phyloP scores from a whole-genome alignment of 2,797 vertebrate genomes.

The Aselliscus stoliczkanus region DNA sequence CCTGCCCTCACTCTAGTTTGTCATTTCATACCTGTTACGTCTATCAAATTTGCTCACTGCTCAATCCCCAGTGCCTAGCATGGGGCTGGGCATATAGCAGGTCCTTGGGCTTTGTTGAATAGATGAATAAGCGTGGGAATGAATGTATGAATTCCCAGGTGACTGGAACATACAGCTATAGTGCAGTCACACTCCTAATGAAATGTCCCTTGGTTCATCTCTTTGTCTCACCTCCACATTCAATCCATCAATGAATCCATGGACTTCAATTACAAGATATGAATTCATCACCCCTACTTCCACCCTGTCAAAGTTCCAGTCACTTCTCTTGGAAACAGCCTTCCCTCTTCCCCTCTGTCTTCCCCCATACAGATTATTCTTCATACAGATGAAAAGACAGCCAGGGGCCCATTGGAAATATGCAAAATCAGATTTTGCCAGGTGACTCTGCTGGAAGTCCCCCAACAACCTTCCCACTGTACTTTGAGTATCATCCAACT shows the following conservation, averaged over 20 bases:
- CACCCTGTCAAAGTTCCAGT: background rate
- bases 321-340: accelerated
- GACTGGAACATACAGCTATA: background rate
- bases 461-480: accelerated
- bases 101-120: background rate
- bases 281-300: too few relatives aligned
- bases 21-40: background rate
- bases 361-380: background rate
- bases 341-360: background rate
- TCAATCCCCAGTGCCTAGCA: background rate
- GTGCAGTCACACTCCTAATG: background rate
- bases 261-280: background rate
- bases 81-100: too few relatives aligned
- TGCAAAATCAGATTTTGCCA: background rate
- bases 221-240: background rate
- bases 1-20: background rate
- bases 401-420: background rate
- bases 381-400: background rate
- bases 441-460: background rate
- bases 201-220: background rate
- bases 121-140: too few relatives aligned
- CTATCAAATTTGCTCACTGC: background rate
- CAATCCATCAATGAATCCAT: background rate
- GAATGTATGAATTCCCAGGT: background rate
- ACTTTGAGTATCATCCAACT: background rate